A percentile compares a stretch with the other conserved stretches of the same genome.
phyloP scores from a whole-genome alignment of 2,113 vertebrate genomes.

The Gadus chalcogrammus region DNA sequence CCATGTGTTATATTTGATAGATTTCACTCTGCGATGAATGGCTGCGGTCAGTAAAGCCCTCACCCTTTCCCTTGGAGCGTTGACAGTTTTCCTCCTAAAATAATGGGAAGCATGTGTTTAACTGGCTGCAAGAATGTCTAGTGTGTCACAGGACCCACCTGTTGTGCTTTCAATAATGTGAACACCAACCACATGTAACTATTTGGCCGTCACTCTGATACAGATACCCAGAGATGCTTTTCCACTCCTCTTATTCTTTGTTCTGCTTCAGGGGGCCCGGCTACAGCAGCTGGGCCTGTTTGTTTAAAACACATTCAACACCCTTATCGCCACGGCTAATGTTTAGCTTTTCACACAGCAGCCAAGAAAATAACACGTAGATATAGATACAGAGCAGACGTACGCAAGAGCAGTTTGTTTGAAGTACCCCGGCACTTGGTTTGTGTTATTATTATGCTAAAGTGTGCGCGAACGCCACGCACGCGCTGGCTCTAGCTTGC shows the following conservation, averaged over 20 bases:
- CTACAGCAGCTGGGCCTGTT: constrained; percentile 1
- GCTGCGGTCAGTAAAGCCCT: constrained; percentile 41
- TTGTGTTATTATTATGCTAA: no score
- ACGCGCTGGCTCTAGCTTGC: constrained; percentile 30
- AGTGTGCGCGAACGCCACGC: constrained; percentile 31
- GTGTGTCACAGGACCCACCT: constrained; percentile 86
- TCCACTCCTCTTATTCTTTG: constrained; percentile 7
- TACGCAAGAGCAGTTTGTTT: constrained; percentile 44
- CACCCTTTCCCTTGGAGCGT: constrained; percentile 76
- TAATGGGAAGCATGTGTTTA: constrained; percentile 88
- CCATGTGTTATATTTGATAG: constrained; percentile 55
- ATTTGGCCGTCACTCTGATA: constrained; percentile 59
- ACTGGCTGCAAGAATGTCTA: constrained; percentile 76
- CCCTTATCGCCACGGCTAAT: neutral
- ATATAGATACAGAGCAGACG: constrained; percentile 33
- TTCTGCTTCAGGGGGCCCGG: constrained; percentile 1
- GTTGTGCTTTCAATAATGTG: constrained; percentile 81
- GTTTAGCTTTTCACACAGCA: constrained; percentile 15
- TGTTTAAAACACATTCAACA: constrained; percentile 1
- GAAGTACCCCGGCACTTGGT: constrained; percentile 24
- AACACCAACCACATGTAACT: constrained; percentile 78
- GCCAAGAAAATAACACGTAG: constrained; percentile 16
- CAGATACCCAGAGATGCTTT: constrained; percentile 46
- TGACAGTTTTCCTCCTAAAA: constrained; percentile 83
- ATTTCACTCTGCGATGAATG: constrained; percentile 51